Evolutionary conservation across 2,797 vertebrate genomes (phyloP).

Genomic region (Kryptopterus vitreolus): DNA sequence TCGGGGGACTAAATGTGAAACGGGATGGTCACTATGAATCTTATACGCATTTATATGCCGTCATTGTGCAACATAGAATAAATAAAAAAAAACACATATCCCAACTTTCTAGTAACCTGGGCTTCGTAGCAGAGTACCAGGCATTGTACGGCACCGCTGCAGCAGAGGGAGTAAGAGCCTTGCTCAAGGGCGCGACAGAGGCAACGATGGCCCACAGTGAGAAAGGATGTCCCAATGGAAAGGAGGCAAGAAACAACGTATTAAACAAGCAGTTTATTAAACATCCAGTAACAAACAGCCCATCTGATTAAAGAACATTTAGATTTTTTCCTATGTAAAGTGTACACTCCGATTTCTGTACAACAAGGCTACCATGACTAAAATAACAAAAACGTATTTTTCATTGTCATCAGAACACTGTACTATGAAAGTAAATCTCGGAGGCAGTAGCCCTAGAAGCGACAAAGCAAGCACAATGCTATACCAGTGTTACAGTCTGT

Average conservation of each 20-base stretch:
- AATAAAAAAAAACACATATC: too few species aligned
- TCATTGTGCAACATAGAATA: too few species aligned
- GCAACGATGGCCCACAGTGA: too few species aligned
- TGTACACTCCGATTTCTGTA: constrained; percentile 57
- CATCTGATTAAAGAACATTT: constrained; percentile 57
- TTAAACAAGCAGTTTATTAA: constrained; percentile 56
- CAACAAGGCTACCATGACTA: constrained; percentile 55
- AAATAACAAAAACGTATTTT: constrained; percentile 29
- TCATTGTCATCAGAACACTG: constrained; percentile 11
- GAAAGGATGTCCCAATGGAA: not conserved
- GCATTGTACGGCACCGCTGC: too few species aligned
- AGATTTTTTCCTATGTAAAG: constrained; percentile 54
- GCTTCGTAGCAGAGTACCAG: too few species aligned
- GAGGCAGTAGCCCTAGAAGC: constrained; percentile 8
- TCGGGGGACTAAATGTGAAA: too few species aligned
- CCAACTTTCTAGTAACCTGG: too few species aligned
- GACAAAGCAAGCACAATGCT: constrained; percentile 32
- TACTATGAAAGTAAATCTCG: constrained; percentile 2
- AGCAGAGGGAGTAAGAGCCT: too few species aligned
- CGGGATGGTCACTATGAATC: too few species aligned
- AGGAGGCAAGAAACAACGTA: constrained; percentile 3
- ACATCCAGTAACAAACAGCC: constrained; percentile 65
- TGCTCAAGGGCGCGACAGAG: too few species aligned
- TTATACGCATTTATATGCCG: too few species aligned
- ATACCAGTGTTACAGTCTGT: constrained; percentile 29